These are phyloP conservation scores for Misgurnus anguillicaudatus DNA, from an alignment of 2,113 vertebrate species.

Conservation along the genomic window DNA sequence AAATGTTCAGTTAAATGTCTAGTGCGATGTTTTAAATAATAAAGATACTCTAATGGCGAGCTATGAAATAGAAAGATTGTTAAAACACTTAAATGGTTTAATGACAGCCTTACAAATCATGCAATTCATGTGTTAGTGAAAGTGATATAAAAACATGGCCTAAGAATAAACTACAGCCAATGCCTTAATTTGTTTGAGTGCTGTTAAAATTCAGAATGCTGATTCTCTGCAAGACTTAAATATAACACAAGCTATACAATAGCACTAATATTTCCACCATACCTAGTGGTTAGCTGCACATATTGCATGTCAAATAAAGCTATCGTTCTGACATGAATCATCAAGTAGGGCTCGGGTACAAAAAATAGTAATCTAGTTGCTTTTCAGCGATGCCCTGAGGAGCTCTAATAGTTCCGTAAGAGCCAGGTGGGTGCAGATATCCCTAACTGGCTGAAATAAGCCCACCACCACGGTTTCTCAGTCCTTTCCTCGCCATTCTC, in stretches of 20 bases:
- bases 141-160: conserved; percentile 6
- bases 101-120: not conserved
- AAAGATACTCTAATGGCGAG: too few relatives aligned
- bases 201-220: not conserved
- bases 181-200: not conserved
- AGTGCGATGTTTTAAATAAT: too few relatives aligned
- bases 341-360: conserved; percentile 5
- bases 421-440: conserved; percentile 87
- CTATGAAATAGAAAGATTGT: not conserved
- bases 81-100: not conserved
- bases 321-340: not conserved
- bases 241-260: not conserved
- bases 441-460: conserved; percentile 86
- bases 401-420: conserved; percentile 78
- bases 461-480: conserved; percentile 98
- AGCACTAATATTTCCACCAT: not conserved
- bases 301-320: not conserved
- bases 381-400: not conserved
- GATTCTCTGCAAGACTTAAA: not conserved
- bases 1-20: too few relatives aligned
- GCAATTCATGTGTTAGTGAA: not conserved
- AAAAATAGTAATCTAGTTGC: not conserved
- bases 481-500: conserved; percentile 63
- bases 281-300: conserved; percentile 7
- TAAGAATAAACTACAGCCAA: conserved; percentile 1